Conservation (phyloP, 2,888 invertebrate genomes). For the Strigamia transsilvanica region DNA sequence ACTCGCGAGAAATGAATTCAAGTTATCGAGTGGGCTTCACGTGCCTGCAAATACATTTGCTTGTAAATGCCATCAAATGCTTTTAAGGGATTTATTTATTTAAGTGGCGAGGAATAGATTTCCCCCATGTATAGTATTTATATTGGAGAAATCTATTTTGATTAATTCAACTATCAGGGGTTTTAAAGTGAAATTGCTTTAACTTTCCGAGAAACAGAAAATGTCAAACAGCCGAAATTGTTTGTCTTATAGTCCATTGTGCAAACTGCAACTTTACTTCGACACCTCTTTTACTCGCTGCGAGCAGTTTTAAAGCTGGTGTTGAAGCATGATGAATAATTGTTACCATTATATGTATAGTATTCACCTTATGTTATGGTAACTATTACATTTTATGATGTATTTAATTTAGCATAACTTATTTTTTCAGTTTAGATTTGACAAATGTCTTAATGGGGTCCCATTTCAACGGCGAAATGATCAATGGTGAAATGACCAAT, state of each 20-base stretch:
- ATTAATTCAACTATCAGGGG: neutral
- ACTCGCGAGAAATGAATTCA: neutral
- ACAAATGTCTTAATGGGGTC: too few species aligned
- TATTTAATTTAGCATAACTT: too few species aligned
- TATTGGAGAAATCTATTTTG: neutral
- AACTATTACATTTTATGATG: too few species aligned
- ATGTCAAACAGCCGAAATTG: neutral
- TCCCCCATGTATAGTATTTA: neutral
- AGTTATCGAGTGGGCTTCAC: neutral
- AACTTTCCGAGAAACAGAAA: neutral
- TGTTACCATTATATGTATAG: too few species aligned
- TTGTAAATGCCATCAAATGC: neutral
- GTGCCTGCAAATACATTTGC: neutral
- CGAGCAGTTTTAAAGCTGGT: neutral
- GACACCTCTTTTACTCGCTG: neutral
- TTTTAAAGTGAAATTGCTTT: neutral
- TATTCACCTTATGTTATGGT: too few species aligned
- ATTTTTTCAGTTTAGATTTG: too few species aligned
- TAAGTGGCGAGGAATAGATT: neutral
- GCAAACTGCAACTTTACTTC: too few species aligned
- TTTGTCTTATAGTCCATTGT: neutral
- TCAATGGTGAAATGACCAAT: too few species aligned
- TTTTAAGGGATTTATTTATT: slow-evolving; percentile 25
- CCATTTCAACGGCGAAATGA: too few species aligned
- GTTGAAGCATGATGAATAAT: neutral